A percentile compares a stretch with the other conserved stretches of the same genome.
phyloP scores from a whole-genome alignment of 2,888 invertebrate species.

The Sinhomidia bicolor region DNA sequence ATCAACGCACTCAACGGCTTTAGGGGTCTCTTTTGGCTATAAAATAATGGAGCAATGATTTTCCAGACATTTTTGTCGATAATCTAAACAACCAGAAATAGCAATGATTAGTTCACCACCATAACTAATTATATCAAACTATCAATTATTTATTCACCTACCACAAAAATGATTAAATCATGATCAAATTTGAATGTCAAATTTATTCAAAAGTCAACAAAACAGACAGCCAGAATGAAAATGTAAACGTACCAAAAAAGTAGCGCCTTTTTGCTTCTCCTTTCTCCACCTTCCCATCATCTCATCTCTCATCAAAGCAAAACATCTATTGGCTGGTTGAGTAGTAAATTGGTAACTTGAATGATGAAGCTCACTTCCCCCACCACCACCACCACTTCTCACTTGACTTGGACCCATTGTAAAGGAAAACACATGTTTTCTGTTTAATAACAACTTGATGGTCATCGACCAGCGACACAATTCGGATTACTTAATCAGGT shows the following conservation, averaged over 20 bases:
- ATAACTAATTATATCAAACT: too few relatives aligned
- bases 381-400: too few relatives aligned
- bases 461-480: neutral
- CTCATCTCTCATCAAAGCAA: neutral
- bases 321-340: too few relatives aligned
- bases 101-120: too few relatives aligned
- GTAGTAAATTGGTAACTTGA: too few relatives aligned
- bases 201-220: too few relatives aligned
- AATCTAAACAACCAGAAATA: neutral
- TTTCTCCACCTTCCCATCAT: neutral
- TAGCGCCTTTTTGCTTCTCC: neutral
- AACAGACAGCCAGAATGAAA: too few relatives aligned
- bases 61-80: neutral
- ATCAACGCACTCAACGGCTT: neutral
- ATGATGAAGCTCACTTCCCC: too few relatives aligned
- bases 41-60: constrained; percentile 62
- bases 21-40: constrained; percentile 28
- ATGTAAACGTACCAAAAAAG: neutral
- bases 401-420: neutral
- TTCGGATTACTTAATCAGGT: too few relatives aligned
- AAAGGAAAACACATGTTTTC: constrained; percentile 14
- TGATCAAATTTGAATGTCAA: too few relatives aligned
- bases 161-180: too few relatives aligned
- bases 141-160: too few relatives aligned
- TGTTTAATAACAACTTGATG: neutral